Evolutionary conservation across 2,113 vertebrate species (phyloP), one percentile per base, ranked within the genome.

Genomic region (Cygnus atratus): DNA sequence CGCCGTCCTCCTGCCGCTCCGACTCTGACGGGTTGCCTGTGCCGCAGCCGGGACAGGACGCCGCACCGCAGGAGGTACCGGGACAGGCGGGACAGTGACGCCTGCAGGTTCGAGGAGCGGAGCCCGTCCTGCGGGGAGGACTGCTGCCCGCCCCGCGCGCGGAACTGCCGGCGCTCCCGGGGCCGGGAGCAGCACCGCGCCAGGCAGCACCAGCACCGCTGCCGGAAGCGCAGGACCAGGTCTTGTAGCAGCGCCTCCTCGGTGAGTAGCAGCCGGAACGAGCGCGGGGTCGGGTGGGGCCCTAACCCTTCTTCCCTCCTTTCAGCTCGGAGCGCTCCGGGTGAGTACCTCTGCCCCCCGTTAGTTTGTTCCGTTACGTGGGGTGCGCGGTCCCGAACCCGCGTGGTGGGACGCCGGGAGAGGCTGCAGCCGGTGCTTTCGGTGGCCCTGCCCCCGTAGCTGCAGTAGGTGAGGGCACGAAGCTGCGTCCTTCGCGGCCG

Each of bases 211-310:
- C 97, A 95, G 79, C 97, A 97, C 5, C 94, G 82, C 90, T 98
- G 98, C 94, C 93, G 96, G 70, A 97, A 98, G 75, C 98, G 96
- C 92, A 97, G 97, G 96, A 98, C 97, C 96, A 98, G 98, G 97
- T 98, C 98, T 96, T 98, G 98, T 97, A 98, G 98, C 98, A 98
- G 98, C 72, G 94, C 97, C 91, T 98, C 98, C 97, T 98, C 98
- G 98, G 98, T 98, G 98, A 98, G 98, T 98, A 98, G 94, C 97
- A 91, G 80, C 98, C 97, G 74, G 89, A 79, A 97, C 5, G 92
- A 91, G 92, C 44, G 96, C 89, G 67, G 96, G 94, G 94, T 79
- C 95, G 95, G 52, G 84, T 29, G 57, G 88, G 62, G n/a, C 89
- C 86, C 92, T 96, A 97, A 58, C 88, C n/a, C 43, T 65, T 92